These are phyloP conservation scores for Colostygia pectinataria DNA, from an alignment of 2,888 invertebrate genomes.

Conservation along the genomic window DNA sequence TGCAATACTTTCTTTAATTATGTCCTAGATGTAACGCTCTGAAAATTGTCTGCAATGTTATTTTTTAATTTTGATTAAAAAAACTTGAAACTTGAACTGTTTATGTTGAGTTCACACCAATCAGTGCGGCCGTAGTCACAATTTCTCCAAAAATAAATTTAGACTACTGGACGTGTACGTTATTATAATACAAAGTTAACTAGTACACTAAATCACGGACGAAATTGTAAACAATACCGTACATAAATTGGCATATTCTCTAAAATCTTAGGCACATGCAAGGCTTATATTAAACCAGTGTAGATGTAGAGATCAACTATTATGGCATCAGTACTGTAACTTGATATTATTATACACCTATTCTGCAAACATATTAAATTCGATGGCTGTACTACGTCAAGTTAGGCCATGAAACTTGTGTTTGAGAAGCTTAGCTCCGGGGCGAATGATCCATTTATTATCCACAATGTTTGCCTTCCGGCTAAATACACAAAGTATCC, in stretches of 20 bases:
- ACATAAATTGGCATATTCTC: not conserved
- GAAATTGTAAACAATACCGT: not conserved
- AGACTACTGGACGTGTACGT: not conserved
- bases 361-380: slow-evolving; percentile 6
- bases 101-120: not conserved
- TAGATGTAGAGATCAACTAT: slow-evolving; percentile 1
- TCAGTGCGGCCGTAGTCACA: not conserved
- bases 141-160: not conserved
- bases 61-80: too few relatives aligned
- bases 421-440: slow-evolving; percentile 6
- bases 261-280: not conserved
- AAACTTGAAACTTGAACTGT: too few relatives aligned
- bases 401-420: slow-evolving; percentile 10
- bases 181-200: not conserved
- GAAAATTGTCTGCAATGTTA: too few relatives aligned
- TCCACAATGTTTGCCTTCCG: slow-evolving; percentile 7
- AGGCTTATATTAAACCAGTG: slow-evolving; percentile 5
- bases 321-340: slow-evolving; percentile 5
- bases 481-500: slow-evolving; percentile 37
- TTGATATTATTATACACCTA: slow-evolving; percentile 5
- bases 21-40: too few relatives aligned
- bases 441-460: slow-evolving; percentile 11
- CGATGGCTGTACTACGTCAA: slow-evolving; percentile 6
- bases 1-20: too few relatives aligned
- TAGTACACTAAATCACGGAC: not conserved